A percentile compares a stretch with the other conserved stretches of the same genome.
These are phyloP conservation scores for Plectrocnemia conspersa DNA, from an alignment of 1,140 invertebrate species.

Conservation along the genomic window DNA sequence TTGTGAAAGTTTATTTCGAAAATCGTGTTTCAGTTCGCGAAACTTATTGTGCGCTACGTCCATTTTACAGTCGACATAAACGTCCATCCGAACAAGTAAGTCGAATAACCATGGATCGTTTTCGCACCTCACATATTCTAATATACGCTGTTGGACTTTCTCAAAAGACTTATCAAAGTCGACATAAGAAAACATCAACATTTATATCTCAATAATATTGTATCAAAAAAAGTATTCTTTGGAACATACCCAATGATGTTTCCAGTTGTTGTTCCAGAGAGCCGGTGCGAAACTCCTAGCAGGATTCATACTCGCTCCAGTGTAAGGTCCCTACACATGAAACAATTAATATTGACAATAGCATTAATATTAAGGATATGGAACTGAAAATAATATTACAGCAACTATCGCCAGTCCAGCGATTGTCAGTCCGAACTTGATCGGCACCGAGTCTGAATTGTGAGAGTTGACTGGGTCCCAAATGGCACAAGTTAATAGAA, in stretches of 20 bases:
- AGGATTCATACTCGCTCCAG: slow-evolving; percentile 77
- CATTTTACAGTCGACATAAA: too few relatives aligned
- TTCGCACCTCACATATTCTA: too few relatives aligned
- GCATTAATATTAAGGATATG: slow-evolving; percentile 32
- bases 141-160: too few relatives aligned
- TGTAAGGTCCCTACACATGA: slow-evolving; percentile 65
- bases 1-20: too few relatives aligned
- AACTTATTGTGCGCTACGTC: too few relatives aligned
- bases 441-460: slow-evolving; percentile 51
- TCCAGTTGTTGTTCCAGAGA: slow-evolving; percentile 64
- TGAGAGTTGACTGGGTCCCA: slow-evolving; percentile 60
- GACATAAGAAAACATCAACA: too few relatives aligned
- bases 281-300: slow-evolving; percentile 74
- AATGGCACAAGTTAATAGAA: slow-evolving; percentile 59
- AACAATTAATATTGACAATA: slow-evolving; percentile 9
- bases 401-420: slow-evolving; percentile 57
- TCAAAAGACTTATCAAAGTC: too few relatives aligned
- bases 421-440: slow-evolving; percentile 62
- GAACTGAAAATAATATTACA: slow-evolving; percentile 36
- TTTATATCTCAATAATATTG: not conserved
- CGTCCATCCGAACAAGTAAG: too few relatives aligned
- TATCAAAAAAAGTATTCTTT: too few relatives aligned
- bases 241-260: slow-evolving; percentile 66
- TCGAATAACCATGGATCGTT: too few relatives aligned
- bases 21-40: too few relatives aligned